Conservation (phyloP, 2,113 vertebrate species). For the pig (Sus scrofa) region T2T-Sscrofa CM000812.6:117207501-117208000, state of each 20-base stretch:
- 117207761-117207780: too few species aligned
- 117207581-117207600: constrained; percentile 21
- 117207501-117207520: not conserved
- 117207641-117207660: not conserved
- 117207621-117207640: not conserved
- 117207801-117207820: too few species aligned
- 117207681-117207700: not conserved
- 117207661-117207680: not conserved
- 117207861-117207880: too few species aligned
- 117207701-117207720: not conserved
- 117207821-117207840: too few species aligned
- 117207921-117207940: too few species aligned
- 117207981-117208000: not conserved
- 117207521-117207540: constrained; percentile 23
- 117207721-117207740: not conserved
- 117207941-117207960: too few species aligned
- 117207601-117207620: not conserved
- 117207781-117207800: too few species aligned
- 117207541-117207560: not conserved
- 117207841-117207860: too few species aligned
- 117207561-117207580: not conserved
- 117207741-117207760: not conserved
- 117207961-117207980: too few species aligned
- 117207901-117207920: too few species aligned
- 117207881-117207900: too few species aligned